A percentile compares a stretch with the other conserved stretches of the same genome.
phyloP scores from a whole-genome alignment of 2,797 vertebrate genomes.

The Vespertilio murinus region DNA sequence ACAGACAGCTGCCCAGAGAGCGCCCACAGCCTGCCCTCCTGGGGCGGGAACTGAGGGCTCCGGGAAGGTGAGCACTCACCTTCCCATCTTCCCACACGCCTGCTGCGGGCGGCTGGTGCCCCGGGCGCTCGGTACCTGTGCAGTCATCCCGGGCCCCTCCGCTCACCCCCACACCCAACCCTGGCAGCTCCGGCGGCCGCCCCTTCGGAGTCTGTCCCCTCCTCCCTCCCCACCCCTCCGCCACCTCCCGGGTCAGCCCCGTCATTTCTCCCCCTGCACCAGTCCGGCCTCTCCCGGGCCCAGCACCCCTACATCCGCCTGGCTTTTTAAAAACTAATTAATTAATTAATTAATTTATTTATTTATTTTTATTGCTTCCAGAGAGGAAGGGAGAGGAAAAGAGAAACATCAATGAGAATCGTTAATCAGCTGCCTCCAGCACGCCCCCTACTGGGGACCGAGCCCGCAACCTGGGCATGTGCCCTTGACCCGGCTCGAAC shows the following conservation, averaged over 20 bases:
- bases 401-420: too few relatives aligned
- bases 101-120: background rate
- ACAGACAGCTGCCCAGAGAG: background rate
- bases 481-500: too few relatives aligned
- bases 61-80: background rate
- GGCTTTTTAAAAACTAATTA: background rate
- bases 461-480: too few relatives aligned
- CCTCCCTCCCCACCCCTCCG: background rate
- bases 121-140: rapidly evolving
- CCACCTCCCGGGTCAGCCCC: background rate
- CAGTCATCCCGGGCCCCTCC: background rate
- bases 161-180: background rate
- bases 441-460: too few relatives aligned
- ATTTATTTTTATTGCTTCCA: too few relatives aligned
- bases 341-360: too few relatives aligned
- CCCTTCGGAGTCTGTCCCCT: background rate
- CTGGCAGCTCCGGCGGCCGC: rapidly evolving
- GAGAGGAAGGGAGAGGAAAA: too few relatives aligned
- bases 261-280: background rate
- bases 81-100: background rate
- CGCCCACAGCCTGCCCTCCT: background rate
- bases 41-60: background rate
- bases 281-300: background rate
- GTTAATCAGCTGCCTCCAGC: too few relatives aligned
- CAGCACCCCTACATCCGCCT: background rate